Evolutionary conservation across 2,113 vertebrate genomes (phyloP).

Genomic region (cat (Felis catus)): F.catus_Fca126_mat1.0 CM031419.1:173977001-173977500

Average conservation of each 20-base stretch:
- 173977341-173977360: background rate
- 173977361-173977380: background rate
- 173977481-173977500: background rate
- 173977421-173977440: background rate
- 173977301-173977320: background rate
- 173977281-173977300: background rate
- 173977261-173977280: background rate
- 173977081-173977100: background rate
- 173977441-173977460: background rate
- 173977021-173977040: background rate
- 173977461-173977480: background rate
- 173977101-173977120: background rate
- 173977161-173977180: background rate
- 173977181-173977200: background rate
- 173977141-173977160: background rate
- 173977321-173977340: background rate
- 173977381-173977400: background rate
- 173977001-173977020: background rate
- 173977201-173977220: background rate
- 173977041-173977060: background rate
- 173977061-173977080: background rate
- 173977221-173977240: background rate
- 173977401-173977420: background rate
- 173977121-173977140: background rate
- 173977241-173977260: background rate